These are phyloP conservation scores for Anadara kagoshimensis DNA, from an alignment of 1,140 invertebrate species.

Conservation along the genomic window DNA sequence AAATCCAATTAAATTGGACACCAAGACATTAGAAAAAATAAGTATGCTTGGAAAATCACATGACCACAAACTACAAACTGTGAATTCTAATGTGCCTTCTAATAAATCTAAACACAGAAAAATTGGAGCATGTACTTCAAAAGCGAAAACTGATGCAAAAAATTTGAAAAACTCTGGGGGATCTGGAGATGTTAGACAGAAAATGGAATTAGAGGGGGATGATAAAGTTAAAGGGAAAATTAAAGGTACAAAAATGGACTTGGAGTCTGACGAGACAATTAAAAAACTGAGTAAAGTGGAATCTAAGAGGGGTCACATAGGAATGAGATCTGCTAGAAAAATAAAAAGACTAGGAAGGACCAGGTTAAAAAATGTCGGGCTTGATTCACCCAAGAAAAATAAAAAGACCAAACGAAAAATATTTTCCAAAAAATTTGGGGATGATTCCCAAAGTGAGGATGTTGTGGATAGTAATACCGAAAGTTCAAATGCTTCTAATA, in stretches of 20 bases:
- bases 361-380: too few species aligned
- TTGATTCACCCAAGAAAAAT: too few species aligned
- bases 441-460: slow-evolving; percentile 14
- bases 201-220: slow-evolving; percentile 4
- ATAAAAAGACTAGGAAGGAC: slow-evolving; percentile 2
- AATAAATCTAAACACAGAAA: too few species aligned
- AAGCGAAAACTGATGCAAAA: background rate
- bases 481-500: background rate
- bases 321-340: slow-evolving; percentile 10
- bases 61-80: too few species aligned
- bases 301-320: slow-evolving; percentile 3
- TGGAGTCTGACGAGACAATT: too few species aligned
- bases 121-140: too few species aligned
- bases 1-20: slow-evolving; percentile 40
- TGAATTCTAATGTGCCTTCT: too few species aligned
- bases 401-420: slow-evolving; percentile 7
- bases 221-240: background rate
- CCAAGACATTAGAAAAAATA: slow-evolving; percentile 32
- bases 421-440: slow-evolving; percentile 8
- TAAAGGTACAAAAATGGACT: too few species aligned
- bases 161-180: background rate
- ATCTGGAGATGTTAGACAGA: background rate
- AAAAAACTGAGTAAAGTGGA: too few species aligned
- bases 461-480: slow-evolving; percentile 16
- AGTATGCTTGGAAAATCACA: slow-evolving; percentile 17